Conservation (phyloP, 2,113 vertebrate genomes). For the Limnothrissa miodon region DNA sequence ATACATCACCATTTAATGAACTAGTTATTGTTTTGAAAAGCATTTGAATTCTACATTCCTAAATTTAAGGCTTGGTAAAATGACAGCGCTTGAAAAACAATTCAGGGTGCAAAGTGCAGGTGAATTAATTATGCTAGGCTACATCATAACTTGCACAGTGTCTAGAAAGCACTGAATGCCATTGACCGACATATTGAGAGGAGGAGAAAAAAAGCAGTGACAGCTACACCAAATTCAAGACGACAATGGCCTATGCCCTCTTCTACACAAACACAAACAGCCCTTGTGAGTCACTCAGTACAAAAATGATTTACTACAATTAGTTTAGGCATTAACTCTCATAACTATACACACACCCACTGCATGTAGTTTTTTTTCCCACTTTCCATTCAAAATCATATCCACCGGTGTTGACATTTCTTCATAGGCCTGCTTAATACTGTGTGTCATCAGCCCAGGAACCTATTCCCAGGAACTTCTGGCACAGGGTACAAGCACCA, state of each 20-base stretch:
- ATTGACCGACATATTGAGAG: no score
- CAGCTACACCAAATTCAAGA: no score
- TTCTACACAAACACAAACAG: neutral
- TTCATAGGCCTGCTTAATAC: no score
- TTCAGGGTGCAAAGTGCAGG: neutral
- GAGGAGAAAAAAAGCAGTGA: no score
- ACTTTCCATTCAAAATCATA: neutral
- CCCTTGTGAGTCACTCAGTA: neutral
- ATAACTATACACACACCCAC: neutral
- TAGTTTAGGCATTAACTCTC: neutral
- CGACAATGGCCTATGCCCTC: neutral
- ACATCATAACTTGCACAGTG: neutral
- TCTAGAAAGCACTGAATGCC: no score
- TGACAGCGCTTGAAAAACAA: no score
- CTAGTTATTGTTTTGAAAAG: neutral
- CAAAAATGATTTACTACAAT: neutral
- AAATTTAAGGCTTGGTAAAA: neutral
- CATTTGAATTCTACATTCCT: neutral
- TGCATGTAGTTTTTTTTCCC: slow-evolving; percentile 2
- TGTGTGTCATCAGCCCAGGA: no score
- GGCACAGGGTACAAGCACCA: no score
- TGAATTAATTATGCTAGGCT: neutral
- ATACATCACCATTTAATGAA: neutral
- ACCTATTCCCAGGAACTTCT: no score
- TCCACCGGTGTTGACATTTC: neutral